A percentile compares a stretch with the other conserved stretches of the same genome.
These are phyloP conservation scores for Ginglymostoma cirratum DNA, from an alignment of 2,113 vertebrate species.

Conservation along the genomic window DNA sequence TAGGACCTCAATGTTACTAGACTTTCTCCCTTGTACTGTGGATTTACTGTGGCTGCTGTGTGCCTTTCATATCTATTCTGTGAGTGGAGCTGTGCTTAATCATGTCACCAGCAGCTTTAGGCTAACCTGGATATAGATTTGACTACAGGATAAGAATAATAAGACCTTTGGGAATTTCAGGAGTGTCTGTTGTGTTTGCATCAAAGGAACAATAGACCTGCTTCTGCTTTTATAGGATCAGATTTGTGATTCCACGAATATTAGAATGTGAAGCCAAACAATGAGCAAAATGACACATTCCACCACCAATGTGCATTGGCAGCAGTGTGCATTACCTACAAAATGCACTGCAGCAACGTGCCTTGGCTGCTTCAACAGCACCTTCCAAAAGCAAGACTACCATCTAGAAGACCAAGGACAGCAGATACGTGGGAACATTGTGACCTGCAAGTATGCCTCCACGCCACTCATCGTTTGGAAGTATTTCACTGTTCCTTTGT, in stretches of 20 bases:
- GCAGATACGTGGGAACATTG: no score
- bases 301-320: no score
- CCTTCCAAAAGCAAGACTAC: no score
- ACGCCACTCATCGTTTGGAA: no score
- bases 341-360: no score
- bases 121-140: background rate
- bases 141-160: background rate
- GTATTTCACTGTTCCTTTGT: no score
- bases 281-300: background rate
- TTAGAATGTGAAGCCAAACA: background rate
- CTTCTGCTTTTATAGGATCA: background rate
- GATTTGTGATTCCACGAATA: background rate
- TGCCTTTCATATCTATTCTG: background rate
- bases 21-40: background rate
- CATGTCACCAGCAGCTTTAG: background rate
- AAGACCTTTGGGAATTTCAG: background rate
- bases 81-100: background rate
- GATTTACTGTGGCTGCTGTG: background rate
- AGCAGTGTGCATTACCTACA: no score
- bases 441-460: no score
- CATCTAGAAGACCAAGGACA: no score
- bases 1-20: background rate
- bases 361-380: no score
- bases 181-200: background rate
- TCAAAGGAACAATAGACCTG: background rate